These are phyloP conservation scores for Leistus spinibarbis DNA, from an alignment of 2,888 invertebrate genomes.

Conservation along the genomic window DNA sequence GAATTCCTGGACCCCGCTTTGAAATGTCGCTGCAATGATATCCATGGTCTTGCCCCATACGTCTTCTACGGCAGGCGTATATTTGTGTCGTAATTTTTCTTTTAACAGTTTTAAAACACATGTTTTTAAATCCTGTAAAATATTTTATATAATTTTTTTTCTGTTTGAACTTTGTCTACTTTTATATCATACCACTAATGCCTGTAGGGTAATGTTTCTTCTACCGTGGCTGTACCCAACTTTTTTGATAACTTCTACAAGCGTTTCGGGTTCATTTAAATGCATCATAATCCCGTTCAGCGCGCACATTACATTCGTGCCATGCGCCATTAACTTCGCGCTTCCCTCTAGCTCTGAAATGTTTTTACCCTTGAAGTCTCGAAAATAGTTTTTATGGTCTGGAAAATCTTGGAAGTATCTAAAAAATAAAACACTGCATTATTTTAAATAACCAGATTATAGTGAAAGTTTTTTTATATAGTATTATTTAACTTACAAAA, in stretches of 20 bases:
- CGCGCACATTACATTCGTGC: constrained; percentile 58
- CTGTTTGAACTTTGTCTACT: background rate
- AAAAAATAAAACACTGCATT: too few species aligned
- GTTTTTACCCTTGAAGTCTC: constrained; percentile 57
- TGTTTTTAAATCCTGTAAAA: constrained; percentile 56
- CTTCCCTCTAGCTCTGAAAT: constrained; percentile 56
- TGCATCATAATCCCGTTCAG: constrained; percentile 59
- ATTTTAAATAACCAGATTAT: background rate
- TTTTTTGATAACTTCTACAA: constrained; percentile 59
- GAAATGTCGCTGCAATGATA: constrained; percentile 41
- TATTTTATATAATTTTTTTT: constrained; percentile 36
- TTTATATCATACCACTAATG: constrained; percentile 41
- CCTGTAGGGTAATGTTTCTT: constrained; percentile 42
- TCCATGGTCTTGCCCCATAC: constrained; percentile 59
- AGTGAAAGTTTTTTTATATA: background rate
- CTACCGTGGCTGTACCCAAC: constrained; percentile 57
- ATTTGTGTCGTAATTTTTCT: constrained; percentile 55
- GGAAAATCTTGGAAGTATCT: constrained; percentile 61
- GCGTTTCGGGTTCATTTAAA: constrained; percentile 58
- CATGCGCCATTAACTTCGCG: constrained; percentile 61
- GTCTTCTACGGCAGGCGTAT: constrained; percentile 53
- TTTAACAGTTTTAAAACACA: constrained; percentile 55
- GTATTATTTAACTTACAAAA: constrained; percentile 53
- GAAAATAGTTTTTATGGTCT: constrained; percentile 58
- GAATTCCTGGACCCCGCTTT: constrained; percentile 9